These are phyloP conservation scores for Porphyrio hochstetteri DNA, from an alignment of 2,113 vertebrate genomes.

Conservation along the genomic window DNA sequence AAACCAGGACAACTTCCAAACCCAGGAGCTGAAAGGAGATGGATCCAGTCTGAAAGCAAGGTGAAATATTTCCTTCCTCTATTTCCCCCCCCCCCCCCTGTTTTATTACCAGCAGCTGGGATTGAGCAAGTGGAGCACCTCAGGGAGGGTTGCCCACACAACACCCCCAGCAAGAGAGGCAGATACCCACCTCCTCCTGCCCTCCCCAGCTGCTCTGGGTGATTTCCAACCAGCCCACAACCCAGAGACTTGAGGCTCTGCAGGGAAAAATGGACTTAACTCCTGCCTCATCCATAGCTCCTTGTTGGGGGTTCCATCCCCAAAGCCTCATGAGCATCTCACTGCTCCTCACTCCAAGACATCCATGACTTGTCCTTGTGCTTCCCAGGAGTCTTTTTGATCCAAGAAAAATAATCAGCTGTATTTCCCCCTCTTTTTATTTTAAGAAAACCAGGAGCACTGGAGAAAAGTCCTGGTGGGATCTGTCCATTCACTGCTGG, in stretches of 20 bases:
- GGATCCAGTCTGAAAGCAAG: not conserved
- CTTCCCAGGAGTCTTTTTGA: not conserved
- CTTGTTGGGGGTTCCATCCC: not conserved
- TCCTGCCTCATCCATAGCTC: not conserved
- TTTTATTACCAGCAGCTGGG: not conserved
- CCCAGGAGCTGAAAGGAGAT: not conserved
- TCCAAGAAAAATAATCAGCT: not conserved
- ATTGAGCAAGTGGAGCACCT: not conserved
- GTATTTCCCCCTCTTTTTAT: not conserved
- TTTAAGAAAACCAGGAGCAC: not conserved
- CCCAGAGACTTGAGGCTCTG: rapidly evolving
- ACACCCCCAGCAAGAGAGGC: not conserved
- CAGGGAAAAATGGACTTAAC: too few species aligned
- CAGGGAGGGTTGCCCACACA: not conserved
- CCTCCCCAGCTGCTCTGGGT: rapidly evolving
- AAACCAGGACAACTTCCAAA: not conserved
- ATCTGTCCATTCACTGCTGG: not conserved
- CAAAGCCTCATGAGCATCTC: not conserved
- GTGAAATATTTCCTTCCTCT: not conserved
- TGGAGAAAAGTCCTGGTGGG: rapidly evolving
- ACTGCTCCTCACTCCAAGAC: not conserved
- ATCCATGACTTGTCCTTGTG: not conserved
- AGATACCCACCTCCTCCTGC: not conserved
- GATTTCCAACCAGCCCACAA: not conserved
- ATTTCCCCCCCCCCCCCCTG: too few species aligned